phyloP scores from a whole-genome alignment of 2,888 invertebrate genomes.

The Cylloceria caligata region DNA sequence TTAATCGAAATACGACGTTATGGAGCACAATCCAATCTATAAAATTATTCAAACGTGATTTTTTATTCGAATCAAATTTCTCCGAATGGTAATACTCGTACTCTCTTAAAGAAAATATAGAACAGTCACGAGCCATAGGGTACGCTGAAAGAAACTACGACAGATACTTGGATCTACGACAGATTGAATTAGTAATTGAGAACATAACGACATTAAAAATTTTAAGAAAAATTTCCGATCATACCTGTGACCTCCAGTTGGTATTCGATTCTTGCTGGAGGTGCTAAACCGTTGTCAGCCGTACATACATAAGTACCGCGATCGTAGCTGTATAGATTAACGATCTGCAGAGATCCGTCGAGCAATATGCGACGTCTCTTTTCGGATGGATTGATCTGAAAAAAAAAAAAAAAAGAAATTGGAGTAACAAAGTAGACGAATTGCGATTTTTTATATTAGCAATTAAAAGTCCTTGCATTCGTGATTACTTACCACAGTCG shows the following conservation, averaged over 20 bases:
- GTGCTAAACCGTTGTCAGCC: conserved; percentile 92
- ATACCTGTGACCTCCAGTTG: conserved; percentile 91
- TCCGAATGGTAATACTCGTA: neutral
- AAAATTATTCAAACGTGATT: no score
- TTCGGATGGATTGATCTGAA: conserved; percentile 90
- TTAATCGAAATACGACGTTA: no score
- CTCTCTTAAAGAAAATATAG: neutral
- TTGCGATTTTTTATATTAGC: neutral
- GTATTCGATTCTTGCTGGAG: conserved; percentile 89
- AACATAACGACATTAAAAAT: neutral
- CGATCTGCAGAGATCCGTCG: conserved; percentile 93
- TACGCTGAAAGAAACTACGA: neutral
- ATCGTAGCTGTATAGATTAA: conserved; percentile 92
- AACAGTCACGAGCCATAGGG: neutral
- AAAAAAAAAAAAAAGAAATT: conserved; percentile 54
- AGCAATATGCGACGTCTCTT: conserved; percentile 90
- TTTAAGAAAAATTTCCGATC: conserved; percentile 71
- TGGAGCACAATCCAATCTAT: no score
- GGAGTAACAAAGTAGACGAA: neutral
- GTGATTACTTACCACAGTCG: conserved; percentile 87
- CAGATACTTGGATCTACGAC: no score
- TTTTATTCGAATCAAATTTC: no score
- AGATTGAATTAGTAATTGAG: neutral
- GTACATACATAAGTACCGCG: conserved; percentile 94
- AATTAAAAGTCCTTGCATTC: neutral